Conservation (phyloP, 2,113 vertebrate genomes). For the Taxidea taxus region DNA sequence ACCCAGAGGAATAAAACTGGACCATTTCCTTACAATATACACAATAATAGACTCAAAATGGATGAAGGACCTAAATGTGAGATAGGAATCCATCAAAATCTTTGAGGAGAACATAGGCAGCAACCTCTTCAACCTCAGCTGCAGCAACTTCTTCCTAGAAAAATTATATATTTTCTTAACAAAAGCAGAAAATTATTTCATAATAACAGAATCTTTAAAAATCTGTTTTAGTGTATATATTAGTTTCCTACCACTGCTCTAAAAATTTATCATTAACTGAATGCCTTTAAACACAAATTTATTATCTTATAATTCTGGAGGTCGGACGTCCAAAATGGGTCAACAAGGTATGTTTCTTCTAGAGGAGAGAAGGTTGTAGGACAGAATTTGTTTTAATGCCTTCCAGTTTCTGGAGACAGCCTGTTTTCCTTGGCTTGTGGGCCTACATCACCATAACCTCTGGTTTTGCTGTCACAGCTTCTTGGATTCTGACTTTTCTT, state of each 20-base stretch:
- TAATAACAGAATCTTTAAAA: not conserved
- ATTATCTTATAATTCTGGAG: not conserved
- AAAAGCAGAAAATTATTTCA: not conserved
- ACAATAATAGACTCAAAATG: no score
- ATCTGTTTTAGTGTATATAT: not conserved
- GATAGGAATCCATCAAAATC: no score
- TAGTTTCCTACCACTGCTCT: not conserved
- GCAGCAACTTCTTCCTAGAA: not conserved
- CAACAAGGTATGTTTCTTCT: not conserved
- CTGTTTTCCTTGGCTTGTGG: not conserved
- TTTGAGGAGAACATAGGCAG: no score
- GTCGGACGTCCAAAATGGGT: not conserved
- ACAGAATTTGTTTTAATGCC: not conserved
- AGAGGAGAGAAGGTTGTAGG: not conserved
- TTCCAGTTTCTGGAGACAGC: not conserved
- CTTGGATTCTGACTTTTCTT: not conserved
- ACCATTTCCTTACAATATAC: no score
- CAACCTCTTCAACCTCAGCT: no score
- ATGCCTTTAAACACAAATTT: not conserved
- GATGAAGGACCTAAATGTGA: no score
- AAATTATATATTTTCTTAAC: not conserved
- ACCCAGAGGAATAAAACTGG: no score
- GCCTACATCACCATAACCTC: not conserved
- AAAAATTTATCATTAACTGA: not conserved
- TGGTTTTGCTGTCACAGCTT: not conserved